Evolutionary conservation across 2,113 vertebrate genomes (phyloP), one percentile per base, ranked within the genome.

Genomic region (Hypanus sabinus): DNA sequence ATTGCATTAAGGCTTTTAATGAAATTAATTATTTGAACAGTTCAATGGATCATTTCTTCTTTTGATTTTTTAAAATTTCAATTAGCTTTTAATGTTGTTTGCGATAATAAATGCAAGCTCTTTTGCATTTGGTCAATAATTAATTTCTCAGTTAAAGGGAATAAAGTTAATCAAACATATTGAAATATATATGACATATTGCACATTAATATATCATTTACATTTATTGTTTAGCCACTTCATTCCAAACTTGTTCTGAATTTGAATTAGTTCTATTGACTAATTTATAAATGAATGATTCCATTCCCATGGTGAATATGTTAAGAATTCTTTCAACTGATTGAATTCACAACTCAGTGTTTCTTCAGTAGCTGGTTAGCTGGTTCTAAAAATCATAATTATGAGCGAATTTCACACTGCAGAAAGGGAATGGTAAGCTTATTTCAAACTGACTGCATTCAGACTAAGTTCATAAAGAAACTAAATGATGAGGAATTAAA

Each of bases 1-100:
- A 96, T 96, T 95, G 95, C 94, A 95, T 96, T 96, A 96, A 96
- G 95, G 94, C 95, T 96, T 96, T 95, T 96, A 95, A 96, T 96
- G 94, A 94, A 95, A 97, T 96, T 95, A 94, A 96, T 96, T 30
- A 94, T 95, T 96, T 96, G 68, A 81, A 95, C 94, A 95, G 94
- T 95, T 94, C 95, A 95, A 94, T 94, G 94, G 79, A 94, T 94
- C 95, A 88, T 83, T 94, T 30, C 71, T 38, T 94, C 73, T 75
- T 71, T 94, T 62, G 65, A 24, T 20, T 75, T 65, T 88, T 93
- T 88, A 90, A 91, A 46, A 57, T 33, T 77, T 88, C 75, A 18
- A 57, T 24, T 46, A 38, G 93, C 22, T 92, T 24, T 30, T 75
- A 30, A 73, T 73, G 91, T 27, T 93, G 70, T 55, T 73, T 71